Conservation (phyloP, 2,888 invertebrate genomes). For the Galerucella calmariensis region DNA sequence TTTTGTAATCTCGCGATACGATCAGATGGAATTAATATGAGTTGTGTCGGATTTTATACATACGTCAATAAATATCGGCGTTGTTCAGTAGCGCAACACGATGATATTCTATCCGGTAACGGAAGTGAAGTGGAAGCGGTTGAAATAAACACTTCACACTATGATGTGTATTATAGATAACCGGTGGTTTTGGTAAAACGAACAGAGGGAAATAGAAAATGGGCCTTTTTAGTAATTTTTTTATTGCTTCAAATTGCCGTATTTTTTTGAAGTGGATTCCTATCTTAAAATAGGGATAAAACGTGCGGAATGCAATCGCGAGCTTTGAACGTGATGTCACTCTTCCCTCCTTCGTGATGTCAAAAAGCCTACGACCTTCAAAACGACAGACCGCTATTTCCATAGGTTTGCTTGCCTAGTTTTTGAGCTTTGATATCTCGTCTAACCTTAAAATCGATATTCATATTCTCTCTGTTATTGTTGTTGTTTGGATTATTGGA, state of each 20-base stretch:
- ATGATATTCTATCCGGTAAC: constrained; percentile 6
- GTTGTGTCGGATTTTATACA: constrained; percentile 33
- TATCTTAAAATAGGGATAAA: not conserved
- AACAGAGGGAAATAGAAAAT: not conserved
- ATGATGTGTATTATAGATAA: not conserved
- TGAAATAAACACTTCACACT: not conserved
- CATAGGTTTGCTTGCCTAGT: too few species aligned
- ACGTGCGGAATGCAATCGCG: too few species aligned
- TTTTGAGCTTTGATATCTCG: too few species aligned
- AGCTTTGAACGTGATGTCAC: too few species aligned
- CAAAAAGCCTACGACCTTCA: too few species aligned
- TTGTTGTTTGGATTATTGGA: too few species aligned
- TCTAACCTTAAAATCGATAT: too few species aligned
- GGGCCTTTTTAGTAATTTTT: not conserved
- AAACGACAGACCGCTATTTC: too few species aligned
- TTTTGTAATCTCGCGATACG: constrained; percentile 35
- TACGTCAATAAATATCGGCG: constrained; percentile 16
- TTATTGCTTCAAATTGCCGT: too few species aligned
- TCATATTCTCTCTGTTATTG: too few species aligned
- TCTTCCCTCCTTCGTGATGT: too few species aligned
- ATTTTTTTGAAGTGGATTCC: too few species aligned
- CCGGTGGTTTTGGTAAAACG: not conserved
- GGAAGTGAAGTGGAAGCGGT: constrained; percentile 1
- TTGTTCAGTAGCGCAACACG: constrained; percentile 12
- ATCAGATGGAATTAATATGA: constrained; percentile 35